Conservation (phyloP, 2,797 vertebrate genomes). For the Anas georgica region DNA sequence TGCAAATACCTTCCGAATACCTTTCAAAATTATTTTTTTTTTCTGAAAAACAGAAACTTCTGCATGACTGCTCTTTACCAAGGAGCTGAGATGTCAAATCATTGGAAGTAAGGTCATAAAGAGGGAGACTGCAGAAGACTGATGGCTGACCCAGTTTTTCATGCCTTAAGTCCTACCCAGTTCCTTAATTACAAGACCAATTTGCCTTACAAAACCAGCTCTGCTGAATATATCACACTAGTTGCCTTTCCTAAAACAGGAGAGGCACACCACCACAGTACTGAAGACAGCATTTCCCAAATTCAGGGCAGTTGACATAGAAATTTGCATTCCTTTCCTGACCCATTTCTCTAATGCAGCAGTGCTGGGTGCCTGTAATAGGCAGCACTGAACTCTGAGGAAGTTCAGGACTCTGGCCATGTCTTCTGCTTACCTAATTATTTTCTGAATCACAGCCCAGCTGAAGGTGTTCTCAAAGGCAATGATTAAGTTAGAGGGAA, state of each 20-base stretch:
- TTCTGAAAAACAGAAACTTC: background rate
- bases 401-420: conserved; percentile 42
- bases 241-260: background rate
- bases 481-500: background rate
- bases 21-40: background rate
- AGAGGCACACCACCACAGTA: background rate
- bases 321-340: conserved; percentile 1
- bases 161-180: background rate
- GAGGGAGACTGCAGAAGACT: background rate
- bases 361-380: background rate
- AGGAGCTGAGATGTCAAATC: background rate
- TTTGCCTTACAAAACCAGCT: background rate
- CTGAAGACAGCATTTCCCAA: background rate
- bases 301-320: background rate
- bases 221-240: background rate
- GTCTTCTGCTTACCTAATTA: conserved; percentile 1
- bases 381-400: conserved; percentile 3
- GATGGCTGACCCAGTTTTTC: background rate
- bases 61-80: background rate
- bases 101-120: background rate
- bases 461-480: conserved; percentile 16
- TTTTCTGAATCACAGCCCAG: conserved; percentile 29
- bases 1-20: background rate
- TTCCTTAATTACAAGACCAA: background rate
- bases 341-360: background rate